Conservation (phyloP, 2,113 vertebrate genomes). For the Dromaius novaehollandiae region DNA sequence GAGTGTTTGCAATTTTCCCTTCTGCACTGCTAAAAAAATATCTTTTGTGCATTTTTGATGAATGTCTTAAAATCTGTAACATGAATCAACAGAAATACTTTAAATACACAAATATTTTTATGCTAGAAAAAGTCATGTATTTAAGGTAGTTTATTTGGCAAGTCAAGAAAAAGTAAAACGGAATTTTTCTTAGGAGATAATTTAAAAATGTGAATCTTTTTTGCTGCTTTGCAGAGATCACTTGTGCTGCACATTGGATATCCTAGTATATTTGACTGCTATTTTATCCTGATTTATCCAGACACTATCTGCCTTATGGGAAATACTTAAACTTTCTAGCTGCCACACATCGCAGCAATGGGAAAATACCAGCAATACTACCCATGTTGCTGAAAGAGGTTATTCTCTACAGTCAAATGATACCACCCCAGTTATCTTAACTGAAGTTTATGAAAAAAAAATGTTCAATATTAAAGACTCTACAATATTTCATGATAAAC, state of each 20-base stretch:
- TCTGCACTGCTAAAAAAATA: background rate
- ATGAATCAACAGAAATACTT: background rate
- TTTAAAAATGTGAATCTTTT: background rate
- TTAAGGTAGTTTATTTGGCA: background rate
- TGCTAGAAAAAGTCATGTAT: background rate
- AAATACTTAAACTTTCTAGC: constrained; percentile 62
- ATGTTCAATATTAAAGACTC: background rate
- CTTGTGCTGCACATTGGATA: background rate
- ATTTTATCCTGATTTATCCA: constrained; percentile 64
- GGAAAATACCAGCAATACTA: constrained; percentile 51
- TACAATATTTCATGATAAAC: background rate
- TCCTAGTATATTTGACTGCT: constrained; percentile 21
- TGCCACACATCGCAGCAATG: constrained; percentile 49
- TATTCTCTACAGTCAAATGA: constrained; percentile 44
- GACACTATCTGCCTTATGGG: constrained; percentile 60
- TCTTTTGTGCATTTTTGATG: background rate
- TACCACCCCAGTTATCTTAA: background rate
- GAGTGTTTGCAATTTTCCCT: background rate
- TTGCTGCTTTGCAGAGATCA: background rate
- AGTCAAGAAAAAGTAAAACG: background rate
- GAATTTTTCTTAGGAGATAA: background rate
- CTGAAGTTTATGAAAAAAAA: background rate
- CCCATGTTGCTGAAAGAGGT: constrained; percentile 24
- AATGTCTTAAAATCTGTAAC: background rate
- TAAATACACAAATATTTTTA: background rate